Conservation (phyloP, 2,113 vertebrate species). For the Lepus europaeus region DNA sequence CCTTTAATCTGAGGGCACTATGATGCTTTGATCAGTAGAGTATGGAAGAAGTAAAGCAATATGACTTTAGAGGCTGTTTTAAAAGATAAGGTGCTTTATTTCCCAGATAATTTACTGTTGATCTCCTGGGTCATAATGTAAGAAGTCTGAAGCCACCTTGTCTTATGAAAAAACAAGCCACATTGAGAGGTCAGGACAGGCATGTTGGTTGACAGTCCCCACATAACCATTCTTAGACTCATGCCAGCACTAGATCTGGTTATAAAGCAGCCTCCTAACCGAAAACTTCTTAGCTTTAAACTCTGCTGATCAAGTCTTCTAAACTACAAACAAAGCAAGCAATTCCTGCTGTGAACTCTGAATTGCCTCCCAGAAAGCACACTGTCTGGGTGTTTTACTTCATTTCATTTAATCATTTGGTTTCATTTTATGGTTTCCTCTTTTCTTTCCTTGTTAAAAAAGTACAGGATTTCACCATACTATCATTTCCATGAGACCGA, state of each 20-base stretch:
- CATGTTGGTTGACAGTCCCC: background rate
- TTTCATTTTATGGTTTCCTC: background rate
- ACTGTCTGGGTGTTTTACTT: background rate
- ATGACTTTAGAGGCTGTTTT: background rate
- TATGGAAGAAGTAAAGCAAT: background rate
- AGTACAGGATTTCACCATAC: background rate
- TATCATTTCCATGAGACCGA: background rate
- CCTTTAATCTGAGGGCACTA: background rate
- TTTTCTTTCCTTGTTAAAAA: background rate
- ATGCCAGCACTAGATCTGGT: no score
- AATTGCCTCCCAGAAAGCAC: background rate
- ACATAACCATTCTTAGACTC: background rate
- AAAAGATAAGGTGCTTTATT: background rate
- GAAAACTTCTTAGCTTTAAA: background rate
- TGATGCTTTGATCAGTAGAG: background rate
- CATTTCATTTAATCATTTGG: background rate
- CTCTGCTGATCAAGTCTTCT: no score
- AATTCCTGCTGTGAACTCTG: no score
- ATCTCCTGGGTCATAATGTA: background rate
- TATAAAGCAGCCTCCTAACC: background rate
- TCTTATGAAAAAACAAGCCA: background rate
- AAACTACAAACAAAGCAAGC: no score
- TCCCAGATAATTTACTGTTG: background rate
- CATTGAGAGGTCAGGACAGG: background rate
- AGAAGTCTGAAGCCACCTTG: background rate